A percentile compares a stretch with the other conserved stretches of the same genome.
phyloP scores from a whole-genome alignment of 1,140 invertebrate species.

The Holotrichia oblita region DNA sequence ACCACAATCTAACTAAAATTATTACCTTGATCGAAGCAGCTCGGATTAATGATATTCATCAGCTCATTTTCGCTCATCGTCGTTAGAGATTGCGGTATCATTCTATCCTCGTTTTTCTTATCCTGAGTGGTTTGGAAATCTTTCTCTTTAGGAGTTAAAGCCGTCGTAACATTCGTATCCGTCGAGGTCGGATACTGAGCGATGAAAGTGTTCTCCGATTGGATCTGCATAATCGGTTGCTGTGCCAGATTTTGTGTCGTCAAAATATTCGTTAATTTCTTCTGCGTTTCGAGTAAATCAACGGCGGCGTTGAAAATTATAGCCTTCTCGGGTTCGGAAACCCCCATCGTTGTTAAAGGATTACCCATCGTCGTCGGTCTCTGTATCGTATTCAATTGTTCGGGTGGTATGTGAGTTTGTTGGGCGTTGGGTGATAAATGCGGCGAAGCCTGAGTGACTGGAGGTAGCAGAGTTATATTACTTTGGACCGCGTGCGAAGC shows the following conservation, averaged over 20 bases:
- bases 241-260: constrained; percentile 42
- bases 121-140: constrained; percentile 14
- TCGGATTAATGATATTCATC: constrained; percentile 86
- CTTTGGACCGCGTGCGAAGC: not conserved
- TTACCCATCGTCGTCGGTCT: constrained; percentile 22
- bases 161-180: not conserved
- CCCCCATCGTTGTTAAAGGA: constrained; percentile 22
- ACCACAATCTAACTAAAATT: constrained; percentile 43
- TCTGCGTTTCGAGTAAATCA: constrained; percentile 64
- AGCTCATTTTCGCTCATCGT: constrained; percentile 86
- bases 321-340: constrained; percentile 71
- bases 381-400: constrained; percentile 33
- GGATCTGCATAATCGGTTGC: constrained; percentile 46
- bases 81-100: constrained; percentile 76
- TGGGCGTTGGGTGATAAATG: constrained; percentile 46
- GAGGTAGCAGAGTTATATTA: constrained; percentile 22
- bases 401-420: constrained; percentile 30
- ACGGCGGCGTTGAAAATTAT: constrained; percentile 73
- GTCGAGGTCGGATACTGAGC: not conserved
- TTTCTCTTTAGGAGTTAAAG: constrained; percentile 33
- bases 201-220: constrained; percentile 38
- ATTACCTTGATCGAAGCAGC: constrained; percentile 83
- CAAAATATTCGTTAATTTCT: constrained; percentile 51
- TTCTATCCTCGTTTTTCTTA: constrained; percentile 60
- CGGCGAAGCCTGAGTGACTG: constrained; percentile 57